Conservation (phyloP, 2,888 invertebrate species). For the Mesorhabditis sp. region DNA sequence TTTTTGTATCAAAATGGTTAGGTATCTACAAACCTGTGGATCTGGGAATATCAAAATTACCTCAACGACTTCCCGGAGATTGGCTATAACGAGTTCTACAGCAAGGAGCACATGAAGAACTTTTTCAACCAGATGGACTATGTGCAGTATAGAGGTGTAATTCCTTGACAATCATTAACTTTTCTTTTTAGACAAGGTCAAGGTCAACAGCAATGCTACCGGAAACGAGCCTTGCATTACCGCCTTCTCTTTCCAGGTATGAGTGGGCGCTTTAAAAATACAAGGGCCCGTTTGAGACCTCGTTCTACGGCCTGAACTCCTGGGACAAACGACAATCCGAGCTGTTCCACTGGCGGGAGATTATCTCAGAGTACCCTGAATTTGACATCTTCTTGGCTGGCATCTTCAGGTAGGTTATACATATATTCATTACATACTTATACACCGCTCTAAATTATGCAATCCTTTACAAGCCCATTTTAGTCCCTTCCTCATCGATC, state of each 20-base stretch:
- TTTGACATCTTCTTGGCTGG: slow-evolving; percentile 54
- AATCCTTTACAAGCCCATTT: neutral
- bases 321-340: slow-evolving; percentile 57
- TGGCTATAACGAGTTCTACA: slow-evolving; percentile 54
- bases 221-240: slow-evolving; percentile 52
- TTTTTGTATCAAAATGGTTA: slow-evolving; percentile 6
- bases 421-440: neutral
- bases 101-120: slow-evolving; percentile 45
- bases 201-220: slow-evolving; percentile 42
- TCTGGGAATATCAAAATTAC: slow-evolving; percentile 56
- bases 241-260: slow-evolving; percentile 54
- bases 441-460: neutral
- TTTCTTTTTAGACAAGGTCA: slow-evolving; percentile 44
- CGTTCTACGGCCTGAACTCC: slow-evolving; percentile 55
- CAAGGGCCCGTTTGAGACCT: slow-evolving; percentile 19
- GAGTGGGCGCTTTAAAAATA: neutral
- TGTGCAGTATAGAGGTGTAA: slow-evolving; percentile 46
- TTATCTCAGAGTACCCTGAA: slow-evolving; percentile 52
- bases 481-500: slow-evolving; percentile 55
- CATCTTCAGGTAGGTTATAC: slow-evolving; percentile 38
- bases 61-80: slow-evolving; percentile 56
- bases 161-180: neutral
- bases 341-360: slow-evolving; percentile 54
- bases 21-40: slow-evolving; percentile 46
- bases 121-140: slow-evolving; percentile 56